Evolutionary conservation across 2,113 vertebrate genomes (phyloP).

Genomic region (Oreochromis aureus): DNA sequence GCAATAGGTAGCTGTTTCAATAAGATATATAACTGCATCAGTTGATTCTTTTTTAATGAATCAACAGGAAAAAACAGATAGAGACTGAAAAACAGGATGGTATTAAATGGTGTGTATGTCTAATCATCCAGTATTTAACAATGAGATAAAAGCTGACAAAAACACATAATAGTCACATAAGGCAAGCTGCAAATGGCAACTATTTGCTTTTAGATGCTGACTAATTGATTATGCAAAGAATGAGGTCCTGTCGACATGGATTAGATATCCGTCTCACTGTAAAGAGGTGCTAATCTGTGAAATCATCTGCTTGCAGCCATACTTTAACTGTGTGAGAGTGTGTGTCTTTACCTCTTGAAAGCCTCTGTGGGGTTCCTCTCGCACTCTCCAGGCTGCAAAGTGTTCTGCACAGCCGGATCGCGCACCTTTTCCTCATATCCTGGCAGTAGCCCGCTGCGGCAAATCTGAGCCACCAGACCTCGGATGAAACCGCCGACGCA

Average conservation of each 20-base stretch:
- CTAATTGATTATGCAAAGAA: not conserved
- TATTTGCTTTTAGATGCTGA: not conserved
- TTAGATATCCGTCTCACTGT: not conserved
- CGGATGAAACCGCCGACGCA: conserved; percentile 87
- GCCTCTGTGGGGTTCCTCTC: conserved; percentile 94
- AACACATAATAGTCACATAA: no score
- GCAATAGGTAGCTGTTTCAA: not conserved
- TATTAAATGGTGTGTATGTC: not conserved
- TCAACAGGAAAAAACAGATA: not conserved
- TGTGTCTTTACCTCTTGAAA: conserved; percentile 88
- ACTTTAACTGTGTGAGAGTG: not conserved
- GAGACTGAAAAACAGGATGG: not conserved
- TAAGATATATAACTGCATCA: not conserved
- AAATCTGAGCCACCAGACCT: conserved; percentile 84
- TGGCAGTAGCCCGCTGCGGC: conserved; percentile 80
- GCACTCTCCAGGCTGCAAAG: conserved; percentile 87
- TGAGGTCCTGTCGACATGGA: not conserved
- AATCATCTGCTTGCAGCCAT: not conserved
- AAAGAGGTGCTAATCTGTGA: not conserved
- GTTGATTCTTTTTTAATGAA: not conserved
- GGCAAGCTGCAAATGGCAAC: not conserved
- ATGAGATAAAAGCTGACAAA: not conserved
- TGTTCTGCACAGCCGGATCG: conserved; percentile 82
- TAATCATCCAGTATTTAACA: not conserved
- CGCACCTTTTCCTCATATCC: conserved; percentile 90